A percentile compares a stretch with the other conserved stretches of the same genome.
phyloP scores from a whole-genome alignment of 2,113 vertebrate species.

The Zosterops hypoxanthus region DNA sequence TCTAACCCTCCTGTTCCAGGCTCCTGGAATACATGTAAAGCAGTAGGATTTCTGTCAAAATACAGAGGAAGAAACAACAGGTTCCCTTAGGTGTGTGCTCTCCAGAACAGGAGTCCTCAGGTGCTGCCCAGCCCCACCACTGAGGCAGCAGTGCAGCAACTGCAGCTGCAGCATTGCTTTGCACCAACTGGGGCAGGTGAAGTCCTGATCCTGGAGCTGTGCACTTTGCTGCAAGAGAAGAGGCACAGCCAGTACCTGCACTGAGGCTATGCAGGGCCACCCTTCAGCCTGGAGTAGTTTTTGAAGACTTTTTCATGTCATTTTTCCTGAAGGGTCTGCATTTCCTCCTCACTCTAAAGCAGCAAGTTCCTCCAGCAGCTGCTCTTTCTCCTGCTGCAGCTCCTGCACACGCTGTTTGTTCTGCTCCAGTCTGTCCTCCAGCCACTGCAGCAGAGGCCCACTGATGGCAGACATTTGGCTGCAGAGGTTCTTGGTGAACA shows the following conservation, averaged over 20 bases:
- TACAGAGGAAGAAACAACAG: neutral
- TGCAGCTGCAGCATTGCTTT: neutral
- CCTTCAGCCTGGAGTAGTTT: neutral
- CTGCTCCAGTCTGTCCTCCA: constrained; percentile 95
- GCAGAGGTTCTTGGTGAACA: constrained; percentile 98
- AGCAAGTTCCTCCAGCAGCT: constrained; percentile 85
- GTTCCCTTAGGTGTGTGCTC: neutral
- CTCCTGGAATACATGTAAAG: neutral
- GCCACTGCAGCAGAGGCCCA: constrained; percentile 94
- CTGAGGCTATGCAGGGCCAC: neutral
- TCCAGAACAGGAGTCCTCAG: neutral
- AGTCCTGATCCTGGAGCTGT: neutral
- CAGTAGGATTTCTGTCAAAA: neutral
- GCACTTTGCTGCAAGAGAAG: neutral
- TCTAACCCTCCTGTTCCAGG: neutral
- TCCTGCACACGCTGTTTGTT: constrained; percentile 87
- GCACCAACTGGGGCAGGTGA: neutral
- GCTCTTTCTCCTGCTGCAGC: constrained; percentile 89
- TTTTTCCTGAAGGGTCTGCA: neutral
- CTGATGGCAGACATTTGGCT: constrained; percentile 99
- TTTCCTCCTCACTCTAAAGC: constrained; percentile 72
- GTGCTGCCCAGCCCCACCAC: neutral
- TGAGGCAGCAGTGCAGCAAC: neutral
- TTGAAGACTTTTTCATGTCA: neutral
- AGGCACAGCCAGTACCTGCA: neutral